Evolutionary conservation across 2,797 vertebrate genomes (phyloP).

Genomic region (Graptemys geographica): DNA sequence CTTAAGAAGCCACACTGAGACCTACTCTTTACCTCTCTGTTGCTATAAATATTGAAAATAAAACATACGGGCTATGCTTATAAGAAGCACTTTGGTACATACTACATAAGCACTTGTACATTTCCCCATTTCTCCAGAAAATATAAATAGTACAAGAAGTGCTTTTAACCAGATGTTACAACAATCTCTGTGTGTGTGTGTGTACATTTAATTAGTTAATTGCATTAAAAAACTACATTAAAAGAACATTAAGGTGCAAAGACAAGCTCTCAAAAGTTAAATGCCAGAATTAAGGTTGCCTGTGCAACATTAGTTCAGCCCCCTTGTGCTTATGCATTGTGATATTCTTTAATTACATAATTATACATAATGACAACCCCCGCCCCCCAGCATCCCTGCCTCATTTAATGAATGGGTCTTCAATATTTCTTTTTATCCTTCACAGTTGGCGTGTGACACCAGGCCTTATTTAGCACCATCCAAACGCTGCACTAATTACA

Average conservation of each 20-base stretch:
- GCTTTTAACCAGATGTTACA: background rate
- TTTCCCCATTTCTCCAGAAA: background rate
- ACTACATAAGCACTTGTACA: conserved; percentile 10
- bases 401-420: background rate
- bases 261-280: background rate
- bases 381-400: background rate
- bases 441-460: too few species aligned
- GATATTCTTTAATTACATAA: background rate
- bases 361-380: background rate
- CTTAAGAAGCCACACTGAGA: background rate
- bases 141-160: background rate
- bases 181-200: accelerated
- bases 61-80: background rate
- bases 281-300: background rate
- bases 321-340: too few species aligned
- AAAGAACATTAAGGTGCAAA: background rate
- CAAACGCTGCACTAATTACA: too few species aligned
- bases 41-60: background rate
- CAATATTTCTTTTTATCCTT: background rate
- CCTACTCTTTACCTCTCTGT: background rate
- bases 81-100: background rate
- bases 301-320: background rate
- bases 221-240: background rate
- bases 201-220: background rate
- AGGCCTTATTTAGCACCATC: too few species aligned